Evolutionary conservation across 2,113 vertebrate species (phyloP).

Genomic region (Rhodinocichla rosea): DNA sequence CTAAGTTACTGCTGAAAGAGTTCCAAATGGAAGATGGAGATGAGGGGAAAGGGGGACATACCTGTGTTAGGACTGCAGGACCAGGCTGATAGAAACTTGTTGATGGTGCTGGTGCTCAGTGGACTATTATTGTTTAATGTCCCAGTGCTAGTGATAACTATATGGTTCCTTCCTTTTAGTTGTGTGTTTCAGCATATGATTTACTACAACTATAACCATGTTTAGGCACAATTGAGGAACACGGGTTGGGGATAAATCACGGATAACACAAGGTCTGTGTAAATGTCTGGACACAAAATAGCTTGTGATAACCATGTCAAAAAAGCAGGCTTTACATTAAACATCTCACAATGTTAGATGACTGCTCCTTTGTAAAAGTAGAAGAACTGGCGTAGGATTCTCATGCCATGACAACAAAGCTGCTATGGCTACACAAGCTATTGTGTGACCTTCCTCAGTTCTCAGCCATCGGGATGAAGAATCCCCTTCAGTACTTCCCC

Average conservation of each 20-base stretch:
- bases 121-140: conserved; percentile 29
- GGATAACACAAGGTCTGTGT: conserved; percentile 21
- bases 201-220: conserved; percentile 23
- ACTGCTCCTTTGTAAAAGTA: conserved; percentile 38
- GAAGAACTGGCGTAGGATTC: conserved; percentile 1
- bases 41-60: background rate
- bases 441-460: conserved; percentile 35
- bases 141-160: background rate
- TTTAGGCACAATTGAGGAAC: conserved; percentile 38
- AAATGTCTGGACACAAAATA: conserved; percentile 56
- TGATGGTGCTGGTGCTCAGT: background rate
- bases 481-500: background rate
- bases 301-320: conserved; percentile 47
- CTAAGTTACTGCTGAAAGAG: background rate
- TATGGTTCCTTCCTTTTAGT: background rate
- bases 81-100: background rate
- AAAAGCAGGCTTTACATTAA: conserved; percentile 38
- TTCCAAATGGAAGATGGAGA: background rate
- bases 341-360: conserved; percentile 36
- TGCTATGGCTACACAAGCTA: conserved; percentile 53
- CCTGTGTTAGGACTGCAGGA: background rate
- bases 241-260: conserved; percentile 11
- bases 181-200: conserved; percentile 7
- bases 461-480: background rate
- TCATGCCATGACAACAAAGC: conserved; percentile 55